Evolutionary conservation across 2,113 vertebrate genomes (phyloP).

Genomic region (Indri indri): DNA sequence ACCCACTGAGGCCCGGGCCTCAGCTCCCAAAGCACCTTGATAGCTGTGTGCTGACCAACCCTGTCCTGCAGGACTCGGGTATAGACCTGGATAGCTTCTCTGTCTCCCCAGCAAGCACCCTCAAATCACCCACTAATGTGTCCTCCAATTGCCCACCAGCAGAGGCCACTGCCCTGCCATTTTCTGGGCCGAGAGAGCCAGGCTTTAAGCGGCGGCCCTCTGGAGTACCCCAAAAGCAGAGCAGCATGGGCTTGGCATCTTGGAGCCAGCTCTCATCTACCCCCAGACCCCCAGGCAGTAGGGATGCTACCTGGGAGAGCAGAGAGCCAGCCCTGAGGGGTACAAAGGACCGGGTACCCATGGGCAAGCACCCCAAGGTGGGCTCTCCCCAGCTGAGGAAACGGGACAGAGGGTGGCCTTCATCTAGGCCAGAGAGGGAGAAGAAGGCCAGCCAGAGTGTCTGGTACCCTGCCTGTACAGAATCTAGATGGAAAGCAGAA

Average conservation of each 20-base stretch:
- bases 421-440: not conserved
- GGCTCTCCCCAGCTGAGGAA: conserved; percentile 12
- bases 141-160: conserved; percentile 32
- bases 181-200: conserved; percentile 20
- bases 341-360: not conserved
- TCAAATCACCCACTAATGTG: conserved; percentile 69
- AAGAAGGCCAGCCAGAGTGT: not conserved
- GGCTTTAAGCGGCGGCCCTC: conserved; percentile 9
- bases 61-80: conserved; percentile 90
- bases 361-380: not conserved
- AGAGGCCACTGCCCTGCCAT: not conserved
- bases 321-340: conserved; percentile 63
- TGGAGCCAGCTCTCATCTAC: conserved; percentile 45
- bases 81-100: conserved; percentile 90
- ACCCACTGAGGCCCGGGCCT: conserved; percentile 89
- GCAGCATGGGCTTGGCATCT: conserved; percentile 26
- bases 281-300: conserved; percentile 54
- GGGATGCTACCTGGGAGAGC: conserved; percentile 50
- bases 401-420: not conserved
- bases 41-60: conserved; percentile 66
- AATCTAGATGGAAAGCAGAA: conserved; percentile 40
- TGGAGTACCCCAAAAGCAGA: conserved; percentile 57
- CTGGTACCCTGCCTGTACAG: accelerated
- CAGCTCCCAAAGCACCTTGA: conserved; percentile 69
- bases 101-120: conserved; percentile 80